phyloP scores from a whole-genome alignment of 2,113 vertebrate genomes.

The Crypturellus undulatus region DNA sequence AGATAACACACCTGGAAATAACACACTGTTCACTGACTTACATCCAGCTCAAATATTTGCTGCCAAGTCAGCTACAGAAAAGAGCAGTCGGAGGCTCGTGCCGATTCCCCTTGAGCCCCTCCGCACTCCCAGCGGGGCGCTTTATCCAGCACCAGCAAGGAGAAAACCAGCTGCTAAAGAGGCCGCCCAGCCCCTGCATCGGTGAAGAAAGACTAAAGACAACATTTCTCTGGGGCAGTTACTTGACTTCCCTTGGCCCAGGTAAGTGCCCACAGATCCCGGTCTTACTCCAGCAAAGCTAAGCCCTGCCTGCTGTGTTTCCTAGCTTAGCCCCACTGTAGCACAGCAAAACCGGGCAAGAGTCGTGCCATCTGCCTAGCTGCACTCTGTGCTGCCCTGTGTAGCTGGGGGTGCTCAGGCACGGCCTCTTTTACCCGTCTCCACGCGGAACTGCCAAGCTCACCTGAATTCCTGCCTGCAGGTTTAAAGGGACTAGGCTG shows the following conservation, averaged over 20 bases:
- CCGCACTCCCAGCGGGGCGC: neutral
- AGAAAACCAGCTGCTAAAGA: neutral
- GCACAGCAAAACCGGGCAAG: neutral
- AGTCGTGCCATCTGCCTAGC: neutral
- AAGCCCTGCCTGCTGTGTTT: neutral
- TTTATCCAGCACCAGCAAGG: neutral
- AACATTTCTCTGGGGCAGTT: neutral
- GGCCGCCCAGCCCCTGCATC: fast-evolving
- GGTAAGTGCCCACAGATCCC: neutral
- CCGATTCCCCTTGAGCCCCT: neutral
- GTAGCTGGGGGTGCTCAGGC: neutral
- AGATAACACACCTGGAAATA: slow-evolving; percentile 16
- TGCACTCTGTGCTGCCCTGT: neutral
- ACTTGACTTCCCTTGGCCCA: neutral
- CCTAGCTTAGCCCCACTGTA: neutral
- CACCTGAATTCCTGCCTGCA: neutral
- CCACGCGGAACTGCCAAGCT: neutral
- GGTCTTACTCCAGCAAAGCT: neutral
- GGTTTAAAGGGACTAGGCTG: neutral
- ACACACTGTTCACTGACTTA: neutral
- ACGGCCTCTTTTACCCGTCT: neutral
- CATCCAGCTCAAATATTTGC: slow-evolving; percentile 25
- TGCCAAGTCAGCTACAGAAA: slow-evolving; percentile 14
- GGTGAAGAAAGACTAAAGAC: neutral
- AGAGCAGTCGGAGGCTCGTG: neutral